A percentile compares a stretch with the other conserved stretches of the same genome.
Evolutionary conservation across 2,888 invertebrate species (phyloP).

Genomic region (Diarsia brunnea): DNA sequence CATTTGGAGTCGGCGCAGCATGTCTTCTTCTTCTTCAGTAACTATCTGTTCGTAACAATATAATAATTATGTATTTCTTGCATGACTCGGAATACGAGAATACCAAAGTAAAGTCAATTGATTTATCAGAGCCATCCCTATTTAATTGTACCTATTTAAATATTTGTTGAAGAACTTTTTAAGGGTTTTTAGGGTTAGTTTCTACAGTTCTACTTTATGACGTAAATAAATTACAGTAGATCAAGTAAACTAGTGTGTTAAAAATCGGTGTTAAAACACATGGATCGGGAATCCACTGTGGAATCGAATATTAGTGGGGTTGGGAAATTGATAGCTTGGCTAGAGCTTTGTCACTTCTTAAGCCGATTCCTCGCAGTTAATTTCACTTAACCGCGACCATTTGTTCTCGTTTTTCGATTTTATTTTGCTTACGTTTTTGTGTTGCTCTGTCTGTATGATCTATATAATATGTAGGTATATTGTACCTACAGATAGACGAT

Average conservation of each 20-base stretch:
- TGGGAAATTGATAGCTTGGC: slow-evolving; percentile 77
- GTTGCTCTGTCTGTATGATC: slow-evolving; percentile 13
- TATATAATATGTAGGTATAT: background rate
- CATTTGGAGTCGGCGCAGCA: too few relatives aligned
- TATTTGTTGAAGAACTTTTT: too few relatives aligned
- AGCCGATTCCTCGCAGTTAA: slow-evolving; percentile 79
- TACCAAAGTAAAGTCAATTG: background rate
- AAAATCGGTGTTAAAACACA: slow-evolving; percentile 48
- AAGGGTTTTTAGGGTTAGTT: background rate
- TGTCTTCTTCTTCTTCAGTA: background rate
- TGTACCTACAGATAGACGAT: background rate
- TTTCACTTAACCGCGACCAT: slow-evolving; percentile 81
- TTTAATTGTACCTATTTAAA: background rate
- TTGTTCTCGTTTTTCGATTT: slow-evolving; percentile 75
- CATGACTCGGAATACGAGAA: background rate
- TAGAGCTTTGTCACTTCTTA: slow-evolving; percentile 73
- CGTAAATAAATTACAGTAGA: slow-evolving; percentile 7
- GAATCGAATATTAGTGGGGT: slow-evolving; percentile 71
- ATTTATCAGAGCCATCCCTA: background rate
- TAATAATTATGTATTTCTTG: background rate
- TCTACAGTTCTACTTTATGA: background rate
- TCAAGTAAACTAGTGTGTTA: slow-evolving; percentile 26
- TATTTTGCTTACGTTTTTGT: slow-evolving; percentile 68
- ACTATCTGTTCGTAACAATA: background rate
- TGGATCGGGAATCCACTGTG: slow-evolving; percentile 64